Evolutionary conservation across 1,140 invertebrate genomes (phyloP).

Genomic region (Drosophila dunni): DNA sequence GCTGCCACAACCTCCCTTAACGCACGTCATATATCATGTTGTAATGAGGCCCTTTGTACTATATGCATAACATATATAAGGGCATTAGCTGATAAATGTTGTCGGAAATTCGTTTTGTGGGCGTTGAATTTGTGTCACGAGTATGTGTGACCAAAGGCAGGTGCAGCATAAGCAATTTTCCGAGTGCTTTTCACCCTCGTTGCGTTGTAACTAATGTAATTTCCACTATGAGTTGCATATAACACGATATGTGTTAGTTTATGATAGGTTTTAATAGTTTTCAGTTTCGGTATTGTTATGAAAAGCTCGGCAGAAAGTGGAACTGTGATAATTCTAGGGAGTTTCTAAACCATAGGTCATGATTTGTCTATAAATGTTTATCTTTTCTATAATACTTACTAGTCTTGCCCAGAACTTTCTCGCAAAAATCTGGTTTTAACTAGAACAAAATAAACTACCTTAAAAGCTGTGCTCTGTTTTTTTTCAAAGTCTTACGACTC

Average conservation of each 20-base stretch:
- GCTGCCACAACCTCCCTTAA: slow-evolving; percentile 19
- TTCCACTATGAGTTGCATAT: slow-evolving; percentile 20
- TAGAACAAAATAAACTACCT: too few relatives aligned
- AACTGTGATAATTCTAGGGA: not conserved
- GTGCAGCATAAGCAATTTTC: slow-evolving; percentile 47
- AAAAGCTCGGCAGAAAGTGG: not conserved
- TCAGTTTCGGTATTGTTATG: not conserved
- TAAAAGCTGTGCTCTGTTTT: too few relatives aligned
- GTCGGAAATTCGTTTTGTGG: slow-evolving; percentile 8
- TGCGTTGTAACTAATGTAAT: slow-evolving; percentile 29
- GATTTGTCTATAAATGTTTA: too few relatives aligned
- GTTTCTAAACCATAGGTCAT: too few relatives aligned
- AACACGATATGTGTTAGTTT: slow-evolving; percentile 4
- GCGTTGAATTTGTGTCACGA: slow-evolving; percentile 28
- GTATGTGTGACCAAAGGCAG: slow-evolving; percentile 63
- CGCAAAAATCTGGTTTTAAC: too few relatives aligned
- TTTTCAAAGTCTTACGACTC: not conserved
- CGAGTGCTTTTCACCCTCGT: slow-evolving; percentile 5
- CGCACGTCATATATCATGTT: slow-evolving; percentile 38
- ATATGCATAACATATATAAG: slow-evolving; percentile 12
- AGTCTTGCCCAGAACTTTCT: too few relatives aligned
- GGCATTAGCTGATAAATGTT: slow-evolving; percentile 38
- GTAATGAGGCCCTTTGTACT: slow-evolving; percentile 27
- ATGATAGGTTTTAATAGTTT: not conserved
- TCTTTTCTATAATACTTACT: too few relatives aligned